These are phyloP conservation scores for Ommatoiulus sabulosus DNA, from an alignment of 2,888 invertebrate species.

Conservation along the genomic window DNA sequence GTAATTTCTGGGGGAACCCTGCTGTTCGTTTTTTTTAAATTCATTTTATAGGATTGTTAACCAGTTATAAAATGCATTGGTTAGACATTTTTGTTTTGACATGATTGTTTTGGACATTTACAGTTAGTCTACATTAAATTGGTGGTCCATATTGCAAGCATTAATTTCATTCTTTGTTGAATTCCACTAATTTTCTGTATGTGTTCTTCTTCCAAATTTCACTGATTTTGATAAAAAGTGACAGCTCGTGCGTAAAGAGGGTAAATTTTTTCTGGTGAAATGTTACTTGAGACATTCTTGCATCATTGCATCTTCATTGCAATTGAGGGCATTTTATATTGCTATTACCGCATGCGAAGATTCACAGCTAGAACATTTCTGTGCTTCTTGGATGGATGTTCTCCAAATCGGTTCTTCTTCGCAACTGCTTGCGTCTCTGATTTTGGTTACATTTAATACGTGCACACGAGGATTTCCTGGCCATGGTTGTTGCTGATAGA, in stretches of 20 bases:
- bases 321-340: no score
- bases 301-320: no score
- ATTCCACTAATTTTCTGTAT: no score
- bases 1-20: no score
- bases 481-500: slow-evolving; percentile 52
- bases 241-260: no score
- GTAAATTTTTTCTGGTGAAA: no score
- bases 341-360: slow-evolving; percentile 27
- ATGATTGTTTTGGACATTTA: not conserved
- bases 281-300: no score
- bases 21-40: not conserved
- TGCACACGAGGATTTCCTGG: slow-evolving; percentile 42
- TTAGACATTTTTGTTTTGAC: not conserved
- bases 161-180: not conserved
- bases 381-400: slow-evolving; percentile 50
- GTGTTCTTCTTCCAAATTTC: no score
- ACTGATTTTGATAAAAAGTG: no score
- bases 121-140: no score
- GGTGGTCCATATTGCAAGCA: not conserved
- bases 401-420: slow-evolving; percentile 50
- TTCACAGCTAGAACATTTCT: slow-evolving; percentile 55
- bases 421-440: slow-evolving; percentile 54
- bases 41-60: no score
- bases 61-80: no score
- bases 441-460: slow-evolving; percentile 56